Percentiles rank a stretch among this genome's conserved stretches.
Conservation (phyloP, 2,888 invertebrate species). For the Aquatica leii region DNA sequence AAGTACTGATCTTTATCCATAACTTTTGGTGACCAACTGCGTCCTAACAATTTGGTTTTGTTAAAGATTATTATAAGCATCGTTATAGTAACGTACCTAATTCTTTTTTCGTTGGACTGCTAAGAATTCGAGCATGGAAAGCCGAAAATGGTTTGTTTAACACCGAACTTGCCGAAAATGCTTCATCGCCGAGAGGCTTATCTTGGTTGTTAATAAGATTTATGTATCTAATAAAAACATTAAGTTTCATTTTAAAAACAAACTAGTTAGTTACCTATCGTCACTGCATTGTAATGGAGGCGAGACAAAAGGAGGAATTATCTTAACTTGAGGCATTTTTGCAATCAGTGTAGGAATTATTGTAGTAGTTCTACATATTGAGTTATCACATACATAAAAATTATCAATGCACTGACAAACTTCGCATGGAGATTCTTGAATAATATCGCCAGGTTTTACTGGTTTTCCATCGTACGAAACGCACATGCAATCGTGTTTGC, state of each 20-base stretch:
- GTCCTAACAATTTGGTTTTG: constrained; percentile 54
- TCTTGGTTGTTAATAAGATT: constrained; percentile 60
- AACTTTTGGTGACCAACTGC: constrained; percentile 75
- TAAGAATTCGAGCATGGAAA: constrained; percentile 59
- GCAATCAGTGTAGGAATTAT: too few relatives aligned
- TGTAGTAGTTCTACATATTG: constrained; percentile 57
- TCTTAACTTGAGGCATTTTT: background rate
- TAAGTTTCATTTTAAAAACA: background rate
- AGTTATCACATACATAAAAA: constrained; percentile 72
- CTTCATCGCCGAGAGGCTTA: constrained; percentile 63
- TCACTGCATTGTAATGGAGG: constrained; percentile 60
- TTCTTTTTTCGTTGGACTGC: background rate
- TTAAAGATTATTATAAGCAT: background rate
- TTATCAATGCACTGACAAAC: constrained; percentile 85
- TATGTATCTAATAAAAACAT: constrained; percentile 55
- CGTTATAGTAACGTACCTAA: background rate
- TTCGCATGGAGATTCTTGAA: constrained; percentile 69
- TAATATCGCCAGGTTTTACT: constrained; percentile 76
- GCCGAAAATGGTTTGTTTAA: constrained; percentile 64
- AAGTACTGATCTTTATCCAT: constrained; percentile 73
- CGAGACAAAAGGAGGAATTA: constrained; percentile 42
- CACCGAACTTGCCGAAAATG: constrained; percentile 68
- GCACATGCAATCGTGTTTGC: constrained; percentile 79
- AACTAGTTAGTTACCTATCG: constrained; percentile 54
- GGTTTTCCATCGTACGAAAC: constrained; percentile 69